Evolutionary conservation across 2,113 vertebrate genomes (phyloP), one percentile per base, ranked within the genome.

Genomic region (Sciurus niger): DNA sequence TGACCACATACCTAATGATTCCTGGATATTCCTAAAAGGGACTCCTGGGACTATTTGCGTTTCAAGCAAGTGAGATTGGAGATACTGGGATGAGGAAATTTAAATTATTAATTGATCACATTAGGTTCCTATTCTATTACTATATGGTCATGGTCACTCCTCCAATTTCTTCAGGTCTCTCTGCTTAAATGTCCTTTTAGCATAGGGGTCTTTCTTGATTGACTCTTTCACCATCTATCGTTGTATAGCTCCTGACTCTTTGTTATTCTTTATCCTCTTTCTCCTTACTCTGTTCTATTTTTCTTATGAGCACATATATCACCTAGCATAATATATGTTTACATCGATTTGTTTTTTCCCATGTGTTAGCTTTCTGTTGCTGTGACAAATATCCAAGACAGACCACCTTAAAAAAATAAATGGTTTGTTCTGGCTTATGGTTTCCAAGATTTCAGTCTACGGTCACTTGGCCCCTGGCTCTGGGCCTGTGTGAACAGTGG

Each of bases 341-440:
- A 80, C 40, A 83, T n/a, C 77, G 68, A 87, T 87, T 53, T 48
- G 6, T 84, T 84, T 83, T 93, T 90, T 77, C 34, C n/a, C 60
- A 34, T 2, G 17, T 67, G 32, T 34, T 34, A 68, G 30, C 32
- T 34, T 32, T 68, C 32, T 34, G 32, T 68, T 34, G 30, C 32
- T 68, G 32, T 34, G 32, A 68, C 65, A 32, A 68, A 34, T 32
- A 68, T 4, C 34, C 34, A n/a, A 70, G 67, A n/a, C 16, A 70
- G 67, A 70, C 32, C 14, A 70, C 16, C 34, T n/a, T 70, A 18
- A 70, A 70, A 17, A 12, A n/a, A 34, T 37, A 37, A 68, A 70
- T 17, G 16, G 67, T 70, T 70, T 70, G 18, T 70, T 70, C n/a
- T 17, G 67, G 60, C 24, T 63, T 63, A 1, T 63, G 25, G 30